These are phyloP conservation scores for Argyra leucocephala DNA, from an alignment of 2,888 invertebrate genomes.

Conservation along the genomic window DNA sequence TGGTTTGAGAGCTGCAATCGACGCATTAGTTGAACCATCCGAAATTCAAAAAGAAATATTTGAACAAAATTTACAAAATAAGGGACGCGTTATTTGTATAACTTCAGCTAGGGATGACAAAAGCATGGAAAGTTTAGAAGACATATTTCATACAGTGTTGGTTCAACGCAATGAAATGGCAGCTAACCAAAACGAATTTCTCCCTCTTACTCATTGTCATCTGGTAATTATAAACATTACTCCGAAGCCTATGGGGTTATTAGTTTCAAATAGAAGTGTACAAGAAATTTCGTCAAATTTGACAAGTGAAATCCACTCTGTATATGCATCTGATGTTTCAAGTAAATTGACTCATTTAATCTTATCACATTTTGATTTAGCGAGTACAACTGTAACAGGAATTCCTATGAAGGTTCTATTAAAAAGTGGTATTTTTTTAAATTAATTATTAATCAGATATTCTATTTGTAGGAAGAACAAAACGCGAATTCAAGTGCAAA, in stretches of 20 bases:
- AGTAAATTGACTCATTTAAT: conserved; percentile 66
- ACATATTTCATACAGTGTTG: conserved; percentile 74
- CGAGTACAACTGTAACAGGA: conserved; percentile 93
- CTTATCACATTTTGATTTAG: conserved; percentile 77
- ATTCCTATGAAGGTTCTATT: conserved; percentile 83
- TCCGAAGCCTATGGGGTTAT: conserved; percentile 68
- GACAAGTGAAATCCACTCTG: conserved; percentile 71
- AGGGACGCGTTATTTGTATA: conserved; percentile 79
- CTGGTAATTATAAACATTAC: conserved; percentile 81
- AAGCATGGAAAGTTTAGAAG: conserved; percentile 75
- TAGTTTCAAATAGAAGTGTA: conserved; percentile 61
- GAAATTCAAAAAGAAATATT: conserved; percentile 56
- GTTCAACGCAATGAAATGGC: conserved; percentile 67
- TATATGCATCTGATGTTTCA: conserved; percentile 64
- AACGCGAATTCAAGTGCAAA: conserved; percentile 96
- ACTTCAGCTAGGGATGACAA: conserved; percentile 81
- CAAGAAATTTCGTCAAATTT: conserved; percentile 64
- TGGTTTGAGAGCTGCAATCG: conserved; percentile 76
- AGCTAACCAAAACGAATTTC: conserved; percentile 49
- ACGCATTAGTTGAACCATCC: conserved; percentile 72
- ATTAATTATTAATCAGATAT: background rate
- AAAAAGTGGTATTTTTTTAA: conserved; percentile 26
- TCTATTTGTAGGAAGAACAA: conserved; percentile 65
- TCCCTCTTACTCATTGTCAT: conserved; percentile 79
- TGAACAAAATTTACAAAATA: conserved; percentile 33